Evolutionary conservation across 2,888 invertebrate genomes (phyloP).

Genomic region (Cremastinae sp.): DNA sequence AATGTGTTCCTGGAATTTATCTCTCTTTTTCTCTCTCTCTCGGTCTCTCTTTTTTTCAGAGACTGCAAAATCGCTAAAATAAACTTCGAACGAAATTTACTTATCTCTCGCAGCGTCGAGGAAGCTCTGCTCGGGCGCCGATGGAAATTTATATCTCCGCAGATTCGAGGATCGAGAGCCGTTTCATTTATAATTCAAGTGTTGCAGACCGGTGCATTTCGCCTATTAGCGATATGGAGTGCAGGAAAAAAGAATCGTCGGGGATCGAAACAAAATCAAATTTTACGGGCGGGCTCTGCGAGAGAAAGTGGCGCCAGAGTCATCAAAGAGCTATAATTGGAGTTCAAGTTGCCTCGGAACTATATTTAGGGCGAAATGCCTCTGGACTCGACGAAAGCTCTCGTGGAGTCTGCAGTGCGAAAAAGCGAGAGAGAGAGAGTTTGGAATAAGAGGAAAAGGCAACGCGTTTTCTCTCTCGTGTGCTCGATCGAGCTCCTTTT

Average conservation of each 20-base stretch:
- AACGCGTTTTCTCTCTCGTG: constrained; percentile 39
- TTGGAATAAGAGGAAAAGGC: constrained; percentile 44
- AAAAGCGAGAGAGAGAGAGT: constrained; percentile 39
- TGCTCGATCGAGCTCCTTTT: constrained; percentile 42
- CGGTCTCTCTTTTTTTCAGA: background rate
- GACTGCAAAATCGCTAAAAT: too few relatives aligned
- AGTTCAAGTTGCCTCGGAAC: constrained; percentile 72
- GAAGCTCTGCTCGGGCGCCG: background rate
- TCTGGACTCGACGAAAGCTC: constrained; percentile 67
- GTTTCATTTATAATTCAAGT: constrained; percentile 20
- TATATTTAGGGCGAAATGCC: constrained; percentile 75
- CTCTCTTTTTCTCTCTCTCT: too few relatives aligned
- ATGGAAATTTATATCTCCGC: background rate
- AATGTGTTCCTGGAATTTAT: background rate
- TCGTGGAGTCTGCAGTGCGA: constrained; percentile 40
- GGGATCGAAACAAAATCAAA: constrained; percentile 38
- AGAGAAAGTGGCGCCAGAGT: constrained; percentile 64
- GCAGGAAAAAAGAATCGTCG: constrained; percentile 26
- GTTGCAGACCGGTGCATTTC: constrained; percentile 22
- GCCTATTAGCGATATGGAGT: constrained; percentile 34
- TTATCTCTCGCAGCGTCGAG: background rate
- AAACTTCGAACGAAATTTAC: background rate
- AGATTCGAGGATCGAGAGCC: background rate
- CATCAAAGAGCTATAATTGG: constrained; percentile 79
- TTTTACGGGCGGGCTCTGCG: constrained; percentile 4